phyloP scores from a whole-genome alignment of 2,113 vertebrate genomes.

The Nycticorax nycticorax region DNA sequence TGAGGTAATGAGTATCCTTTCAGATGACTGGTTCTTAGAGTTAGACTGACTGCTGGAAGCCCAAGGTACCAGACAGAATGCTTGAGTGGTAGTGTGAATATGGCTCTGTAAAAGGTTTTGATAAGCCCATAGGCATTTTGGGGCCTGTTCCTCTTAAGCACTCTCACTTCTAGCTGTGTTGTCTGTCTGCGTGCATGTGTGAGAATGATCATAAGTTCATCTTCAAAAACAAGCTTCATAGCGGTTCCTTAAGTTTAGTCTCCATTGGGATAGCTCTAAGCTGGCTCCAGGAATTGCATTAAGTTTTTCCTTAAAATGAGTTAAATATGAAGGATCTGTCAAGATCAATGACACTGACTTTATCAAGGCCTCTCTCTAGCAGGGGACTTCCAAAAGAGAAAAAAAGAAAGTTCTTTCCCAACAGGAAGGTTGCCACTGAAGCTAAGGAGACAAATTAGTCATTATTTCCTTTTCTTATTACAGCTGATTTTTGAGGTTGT shows the following conservation, averaged over 20 bases:
- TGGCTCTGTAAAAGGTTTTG: neutral
- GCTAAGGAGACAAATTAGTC: neutral
- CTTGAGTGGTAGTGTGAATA: neutral
- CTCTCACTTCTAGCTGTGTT: neutral
- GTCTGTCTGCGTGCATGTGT: neutral
- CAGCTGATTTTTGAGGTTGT: neutral
- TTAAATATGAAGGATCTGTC: neutral
- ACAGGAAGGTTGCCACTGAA: neutral
- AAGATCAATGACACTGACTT: neutral
- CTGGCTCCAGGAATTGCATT: neutral
- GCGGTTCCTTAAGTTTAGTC: neutral
- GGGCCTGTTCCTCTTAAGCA: neutral
- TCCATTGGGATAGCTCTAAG: neutral
- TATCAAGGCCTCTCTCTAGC: neutral
- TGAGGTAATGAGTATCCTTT: neutral
- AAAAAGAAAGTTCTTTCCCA: neutral
- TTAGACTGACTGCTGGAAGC: neutral
- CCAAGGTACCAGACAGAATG: neutral
- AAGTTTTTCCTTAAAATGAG: neutral
- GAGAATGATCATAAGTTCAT: neutral
- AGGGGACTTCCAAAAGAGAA: neutral
- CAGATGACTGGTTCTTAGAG: neutral
- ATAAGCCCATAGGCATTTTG: neutral
- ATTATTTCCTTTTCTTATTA: neutral
- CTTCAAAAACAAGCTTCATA: neutral